phyloP scores from a whole-genome alignment of 2,888 invertebrate species.

The Meteorus colon region DNA sequence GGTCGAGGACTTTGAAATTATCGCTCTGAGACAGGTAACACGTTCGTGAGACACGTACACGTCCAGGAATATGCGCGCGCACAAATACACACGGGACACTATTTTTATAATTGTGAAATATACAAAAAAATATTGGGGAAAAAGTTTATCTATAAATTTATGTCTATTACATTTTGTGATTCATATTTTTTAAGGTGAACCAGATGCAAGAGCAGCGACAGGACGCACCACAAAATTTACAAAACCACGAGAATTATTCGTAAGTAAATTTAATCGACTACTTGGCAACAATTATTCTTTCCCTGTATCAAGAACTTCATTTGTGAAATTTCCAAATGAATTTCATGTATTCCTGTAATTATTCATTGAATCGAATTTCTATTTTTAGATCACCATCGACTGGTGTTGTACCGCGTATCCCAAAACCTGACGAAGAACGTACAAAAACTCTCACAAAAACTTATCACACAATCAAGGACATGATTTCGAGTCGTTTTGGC shows the following conservation, averaged over 20 bases:
- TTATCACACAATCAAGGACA: slow-evolving; percentile 87
- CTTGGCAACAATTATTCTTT: too few species aligned
- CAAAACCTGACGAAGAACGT: slow-evolving; percentile 67
- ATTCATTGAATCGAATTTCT: background rate
- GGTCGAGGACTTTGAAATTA: slow-evolving; percentile 63
- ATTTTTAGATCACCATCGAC: slow-evolving; percentile 59
- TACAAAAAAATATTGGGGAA: background rate
- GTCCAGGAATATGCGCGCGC: slow-evolving; percentile 5
- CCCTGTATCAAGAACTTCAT: too few species aligned
- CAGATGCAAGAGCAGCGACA: slow-evolving; percentile 66
- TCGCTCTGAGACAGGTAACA: slow-evolving; percentile 27
- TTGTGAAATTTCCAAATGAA: background rate
- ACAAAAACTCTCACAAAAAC: slow-evolving; percentile 84
- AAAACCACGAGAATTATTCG: slow-evolving; percentile 65
- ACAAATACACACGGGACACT: background rate
- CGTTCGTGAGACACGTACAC: slow-evolving; percentile 12
- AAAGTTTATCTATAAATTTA: background rate
- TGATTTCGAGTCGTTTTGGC: slow-evolving; percentile 87
- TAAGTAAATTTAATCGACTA: slow-evolving; percentile 55
- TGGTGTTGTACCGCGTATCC: slow-evolving; percentile 60
- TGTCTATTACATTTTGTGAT: background rate
- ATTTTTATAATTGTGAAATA: slow-evolving; percentile 13
- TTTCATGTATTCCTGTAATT: background rate
- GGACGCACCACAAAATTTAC: slow-evolving; percentile 62
- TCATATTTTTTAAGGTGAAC: slow-evolving; percentile 59